Evolutionary conservation across 92 coral and sea anemone genomes (phyloP).

Genomic region (Heteractis magnifica): DNA sequence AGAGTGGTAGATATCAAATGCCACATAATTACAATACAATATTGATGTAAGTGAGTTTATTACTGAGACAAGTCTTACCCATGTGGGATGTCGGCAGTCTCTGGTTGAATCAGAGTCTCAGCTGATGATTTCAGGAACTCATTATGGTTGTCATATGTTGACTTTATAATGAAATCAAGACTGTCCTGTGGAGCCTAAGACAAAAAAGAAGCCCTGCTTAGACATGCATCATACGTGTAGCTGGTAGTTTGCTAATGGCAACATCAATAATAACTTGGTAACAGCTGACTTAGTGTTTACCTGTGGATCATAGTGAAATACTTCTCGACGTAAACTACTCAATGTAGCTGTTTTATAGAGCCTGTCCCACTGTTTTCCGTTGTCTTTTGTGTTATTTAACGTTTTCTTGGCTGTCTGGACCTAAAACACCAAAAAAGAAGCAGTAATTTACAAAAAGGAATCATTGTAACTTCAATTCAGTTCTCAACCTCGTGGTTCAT

Average conservation of each 20-base stretch:
- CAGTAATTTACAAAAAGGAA: background rate
- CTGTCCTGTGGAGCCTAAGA: conserved; percentile 95
- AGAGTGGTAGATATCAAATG: background rate
- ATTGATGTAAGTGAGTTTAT: too few species aligned
- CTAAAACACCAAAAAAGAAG: background rate
- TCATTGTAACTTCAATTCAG: background rate
- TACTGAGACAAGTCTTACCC: conserved; percentile 66
- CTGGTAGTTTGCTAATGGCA: too few species aligned
- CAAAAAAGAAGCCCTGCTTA: background rate
- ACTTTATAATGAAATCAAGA: conserved; percentile 95
- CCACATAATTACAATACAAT: too few species aligned
- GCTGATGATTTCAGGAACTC: conserved; percentile 88
- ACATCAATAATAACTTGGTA: too few species aligned
- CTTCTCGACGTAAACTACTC: conserved; percentile 90
- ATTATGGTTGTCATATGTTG: conserved; percentile 85
- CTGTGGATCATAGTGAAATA: conserved; percentile 94
- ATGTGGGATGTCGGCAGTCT: conserved; percentile 70
- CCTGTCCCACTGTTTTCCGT: conserved; percentile 83
- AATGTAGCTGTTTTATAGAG: conserved; percentile 87
- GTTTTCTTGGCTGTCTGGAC: background rate
- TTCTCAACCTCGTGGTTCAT: background rate
- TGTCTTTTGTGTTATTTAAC: conserved; percentile 21
- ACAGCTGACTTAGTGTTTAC: conserved; percentile 23
- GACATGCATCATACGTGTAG: background rate
- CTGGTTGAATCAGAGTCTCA: conserved; percentile 88